Percentiles rank a stretch among this genome's conserved stretches.
Evolutionary conservation across 1,140 invertebrate species (phyloP).

Genomic region (Drosophila persimilis): DNA sequence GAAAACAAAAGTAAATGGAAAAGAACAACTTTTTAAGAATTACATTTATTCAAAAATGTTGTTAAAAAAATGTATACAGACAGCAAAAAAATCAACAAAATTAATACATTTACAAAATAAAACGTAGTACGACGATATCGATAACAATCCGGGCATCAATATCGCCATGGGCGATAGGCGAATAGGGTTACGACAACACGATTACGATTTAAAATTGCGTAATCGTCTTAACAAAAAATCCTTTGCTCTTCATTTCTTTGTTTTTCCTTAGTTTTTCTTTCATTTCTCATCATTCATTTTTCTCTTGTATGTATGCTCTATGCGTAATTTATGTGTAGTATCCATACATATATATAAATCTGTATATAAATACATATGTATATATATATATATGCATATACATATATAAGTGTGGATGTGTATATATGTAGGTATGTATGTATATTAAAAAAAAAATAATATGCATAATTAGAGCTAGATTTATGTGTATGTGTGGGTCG

Average conservation of each 20-base stretch:
- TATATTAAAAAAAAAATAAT: constrained; percentile 37
- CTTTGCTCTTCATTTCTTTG: constrained; percentile 9
- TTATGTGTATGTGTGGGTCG: constrained; percentile 31
- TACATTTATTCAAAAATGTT: constrained; percentile 81
- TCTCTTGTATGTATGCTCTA: constrained; percentile 48
- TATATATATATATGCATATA: constrained; percentile 15
- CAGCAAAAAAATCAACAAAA: constrained; percentile 81
- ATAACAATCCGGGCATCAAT: constrained; percentile 67
- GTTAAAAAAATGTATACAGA: constrained; percentile 80
- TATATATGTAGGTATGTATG: constrained; percentile 37
- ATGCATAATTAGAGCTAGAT: constrained; percentile 57
- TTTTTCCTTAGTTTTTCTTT: constrained; percentile 10
- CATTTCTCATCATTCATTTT: constrained; percentile 19
- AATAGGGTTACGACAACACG: constrained; percentile 30
- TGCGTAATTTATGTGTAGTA: constrained; percentile 71
- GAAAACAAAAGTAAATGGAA: constrained; percentile 29
- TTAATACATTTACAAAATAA: constrained; percentile 81
- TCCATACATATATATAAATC: constrained; percentile 43
- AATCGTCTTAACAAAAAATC: constrained; percentile 41
- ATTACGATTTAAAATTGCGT: constrained; percentile 43
- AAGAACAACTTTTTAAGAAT: constrained; percentile 65
- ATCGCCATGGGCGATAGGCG: constrained; percentile 51
- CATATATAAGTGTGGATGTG: constrained; percentile 9
- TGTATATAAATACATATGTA: not conserved
- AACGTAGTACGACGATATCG: constrained; percentile 77